Base-by-base conservation (phyloP, 1,140 invertebrate species). In the Aphis craccivora region DNA sequence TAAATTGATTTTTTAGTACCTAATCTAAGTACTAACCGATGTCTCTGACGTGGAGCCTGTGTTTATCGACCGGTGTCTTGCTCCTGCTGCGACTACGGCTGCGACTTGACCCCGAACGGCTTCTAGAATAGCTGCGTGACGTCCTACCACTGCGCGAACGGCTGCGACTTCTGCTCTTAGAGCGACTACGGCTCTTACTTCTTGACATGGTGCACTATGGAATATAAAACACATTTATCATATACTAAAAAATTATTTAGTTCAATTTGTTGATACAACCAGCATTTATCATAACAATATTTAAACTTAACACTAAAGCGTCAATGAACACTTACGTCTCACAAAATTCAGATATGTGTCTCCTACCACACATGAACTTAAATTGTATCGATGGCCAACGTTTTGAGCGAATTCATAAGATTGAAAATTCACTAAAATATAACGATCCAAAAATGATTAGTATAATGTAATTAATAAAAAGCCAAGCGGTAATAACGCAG, bases 21-120 rank as follows among this genome's bases (percentile, higher is more conserved):
- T n/a, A n/a, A 7, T 60, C 55, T 30, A 67, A 67, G 30, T n/a
- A 67, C 90, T 89, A 87, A 94, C 93, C 93, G n/a, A 94, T 94
- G 60, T 94, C 93, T 81, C 93, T 94, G 37, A 94, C 91, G 30
- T 94, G 93, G 55, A 94, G 86, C 45, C 93, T 91, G 40, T 94
- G 90, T 94, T 91, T 90, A 40, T 94, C 93, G 55, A 92, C 90
- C 7, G 93, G 93, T 0, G 93, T 94, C 53, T 91, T 90, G 60
- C 90, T 91, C 23, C 93, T 91, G 37, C 93, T 94, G 8, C 93
- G 89, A 60, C 93, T 94, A 11, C 90, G 76, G 51, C 90, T 91
- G 23, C 90, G 93, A 94, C 90, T 94, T 91, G 90, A 86, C 30
- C 55, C 86, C 51, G 90, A 76, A 87, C 84, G 90, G 37, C 93